Percentiles rank a stretch among this genome's conserved stretches.
Conservation (phyloP, 1,140 invertebrate species). For the Nasonia giraulti region DNA sequence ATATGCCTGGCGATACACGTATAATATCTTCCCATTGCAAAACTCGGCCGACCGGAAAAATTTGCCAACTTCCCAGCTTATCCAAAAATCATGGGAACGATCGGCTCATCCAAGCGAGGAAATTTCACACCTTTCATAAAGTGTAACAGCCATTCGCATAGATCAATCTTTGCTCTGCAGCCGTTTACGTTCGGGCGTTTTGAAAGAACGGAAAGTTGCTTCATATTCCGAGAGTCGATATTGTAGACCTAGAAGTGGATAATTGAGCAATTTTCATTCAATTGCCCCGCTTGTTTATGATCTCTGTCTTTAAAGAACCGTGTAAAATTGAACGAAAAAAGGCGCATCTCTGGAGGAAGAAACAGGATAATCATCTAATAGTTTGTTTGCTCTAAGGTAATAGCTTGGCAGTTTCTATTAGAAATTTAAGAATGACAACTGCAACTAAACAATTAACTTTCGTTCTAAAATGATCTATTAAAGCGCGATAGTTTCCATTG, state of each 20-base stretch:
- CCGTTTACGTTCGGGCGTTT: neutral
- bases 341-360: too few species aligned
- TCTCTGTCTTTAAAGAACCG: neutral
- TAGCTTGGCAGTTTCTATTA: neutral
- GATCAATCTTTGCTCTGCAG: neutral
- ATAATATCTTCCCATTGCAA: neutral
- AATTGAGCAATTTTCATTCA: neutral
- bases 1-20: neutral
- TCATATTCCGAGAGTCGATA: neutral
- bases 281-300: too few species aligned
- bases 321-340: too few species aligned
- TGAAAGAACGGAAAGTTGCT: neutral
- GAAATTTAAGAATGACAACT: neutral
- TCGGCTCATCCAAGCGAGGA: neutral
- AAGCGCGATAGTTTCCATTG: neutral
- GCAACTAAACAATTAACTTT: neutral
- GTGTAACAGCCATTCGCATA: neutral
- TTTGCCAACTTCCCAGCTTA: neutral
- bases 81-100: neutral
- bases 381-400: neutral
- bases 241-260: neutral
- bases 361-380: neutral
- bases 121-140: neutral
- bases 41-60: neutral
- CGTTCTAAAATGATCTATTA: neutral